phyloP scores from a whole-genome alignment of 2,797 vertebrate genomes.

The Chloroceryle amazona region DNA sequence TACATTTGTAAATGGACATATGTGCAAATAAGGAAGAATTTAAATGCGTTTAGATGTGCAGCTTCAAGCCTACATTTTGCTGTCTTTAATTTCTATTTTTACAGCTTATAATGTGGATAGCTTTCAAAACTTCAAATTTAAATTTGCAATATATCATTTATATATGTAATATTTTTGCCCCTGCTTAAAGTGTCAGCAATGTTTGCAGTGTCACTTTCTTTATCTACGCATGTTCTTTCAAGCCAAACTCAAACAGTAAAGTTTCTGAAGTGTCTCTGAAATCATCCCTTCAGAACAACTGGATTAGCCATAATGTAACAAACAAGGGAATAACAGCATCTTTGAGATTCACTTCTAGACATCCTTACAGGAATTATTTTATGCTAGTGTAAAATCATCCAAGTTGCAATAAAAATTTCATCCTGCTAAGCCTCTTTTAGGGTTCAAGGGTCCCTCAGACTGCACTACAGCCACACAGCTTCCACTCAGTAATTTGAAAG shows the following conservation, averaged over 20 bases:
- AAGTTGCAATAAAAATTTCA: background rate
- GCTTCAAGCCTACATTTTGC: background rate
- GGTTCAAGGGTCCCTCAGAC: background rate
- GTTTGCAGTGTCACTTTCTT: background rate
- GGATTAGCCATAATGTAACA: background rate
- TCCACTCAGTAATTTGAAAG: background rate
- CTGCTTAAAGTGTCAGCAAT: background rate
- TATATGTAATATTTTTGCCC: background rate
- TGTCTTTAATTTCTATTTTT: background rate
- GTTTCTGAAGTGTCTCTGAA: background rate
- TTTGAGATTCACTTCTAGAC: background rate
- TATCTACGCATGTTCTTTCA: background rate
- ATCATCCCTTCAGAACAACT: background rate
- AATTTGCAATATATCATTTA: background rate
- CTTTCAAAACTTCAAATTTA: background rate
- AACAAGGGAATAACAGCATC: background rate
- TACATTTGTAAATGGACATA: background rate
- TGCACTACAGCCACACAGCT: background rate
- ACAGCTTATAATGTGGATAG: background rate
- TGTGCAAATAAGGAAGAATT: background rate
- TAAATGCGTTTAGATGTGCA: background rate
- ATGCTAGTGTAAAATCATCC: background rate
- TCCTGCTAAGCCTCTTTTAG: background rate
- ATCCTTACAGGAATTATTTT: background rate
- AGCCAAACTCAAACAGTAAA: background rate